Evolutionary conservation across 2,888 invertebrate genomes (phyloP), one percentile per base, ranked within the genome.

Genomic region (Lochmaea capreae): DNA sequence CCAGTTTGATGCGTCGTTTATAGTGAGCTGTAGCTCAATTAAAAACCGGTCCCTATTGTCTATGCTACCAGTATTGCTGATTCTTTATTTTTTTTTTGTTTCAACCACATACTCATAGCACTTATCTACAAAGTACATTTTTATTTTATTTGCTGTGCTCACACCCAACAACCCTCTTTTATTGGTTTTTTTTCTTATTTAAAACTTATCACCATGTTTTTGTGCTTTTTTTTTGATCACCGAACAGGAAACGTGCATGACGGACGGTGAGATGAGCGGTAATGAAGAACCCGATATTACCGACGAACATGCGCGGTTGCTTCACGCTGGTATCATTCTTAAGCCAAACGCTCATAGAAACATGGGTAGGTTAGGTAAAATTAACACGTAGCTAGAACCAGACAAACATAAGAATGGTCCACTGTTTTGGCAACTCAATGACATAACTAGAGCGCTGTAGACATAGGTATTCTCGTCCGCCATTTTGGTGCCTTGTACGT

Each of bases 261-360:
- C 91, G 72, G 91, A 92, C 84, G 91, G 89, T 78, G 86, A 90
- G 84, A 89, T 87, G 81, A 90, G 90, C 84, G 89, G 88, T 79
- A 90, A 88, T 80, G 91, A 91, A 82, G 91, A 92, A 83, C 89
- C 89, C 83, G 92, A 93, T 87, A 90, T 93, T 73, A 92, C 92
- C 72, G 93, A 93, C 87, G 93, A 93, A 86, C 92, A 92, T 85
- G 92, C 92, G 76, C 92, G 92, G 87, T 88, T 93, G 81, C 89
- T 93, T 74, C 87, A 86, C 81, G 85, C 86, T 73, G 86, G 87
- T 83, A 86, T 87, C 81, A 86, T 87, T 81, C 83, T 86, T 75
- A 86, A 86, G 81, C 86, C 86, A 78, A 84, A 83, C 79, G 81
- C 84, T 79, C 85, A 85, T 80, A 86, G 82, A 82, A 84, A 83